Conservation (phyloP, 2,888 invertebrate genomes). For the Agonopterix heracliana region DNA sequence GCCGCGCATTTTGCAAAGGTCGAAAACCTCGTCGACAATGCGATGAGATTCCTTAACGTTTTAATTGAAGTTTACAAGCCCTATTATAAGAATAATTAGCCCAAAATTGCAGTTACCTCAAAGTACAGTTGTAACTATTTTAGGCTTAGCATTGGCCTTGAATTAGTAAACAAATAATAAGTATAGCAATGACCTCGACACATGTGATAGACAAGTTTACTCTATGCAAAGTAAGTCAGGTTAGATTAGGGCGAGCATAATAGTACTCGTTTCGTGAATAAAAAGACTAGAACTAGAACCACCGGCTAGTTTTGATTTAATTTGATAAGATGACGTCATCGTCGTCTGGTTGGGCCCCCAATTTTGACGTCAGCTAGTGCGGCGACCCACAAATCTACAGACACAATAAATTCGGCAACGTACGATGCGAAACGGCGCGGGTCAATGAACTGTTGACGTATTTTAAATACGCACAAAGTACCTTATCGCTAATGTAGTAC, state of each 20-base stretch:
- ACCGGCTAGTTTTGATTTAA: conserved; percentile 45
- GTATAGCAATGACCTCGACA: conserved; percentile 70
- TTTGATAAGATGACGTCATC: conserved; percentile 63
- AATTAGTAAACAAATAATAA: conserved; percentile 61
- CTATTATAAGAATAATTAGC: conserved; percentile 7
- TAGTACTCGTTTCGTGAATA: conserved; percentile 59
- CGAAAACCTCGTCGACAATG: conserved; percentile 54
- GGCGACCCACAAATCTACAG: conserved; percentile 75
- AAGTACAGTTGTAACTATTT: not conserved
- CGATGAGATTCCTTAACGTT: conserved; percentile 40
- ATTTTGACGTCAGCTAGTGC: conserved; percentile 63
- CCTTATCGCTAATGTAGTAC: conserved; percentile 71
- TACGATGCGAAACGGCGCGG: conserved; percentile 61
- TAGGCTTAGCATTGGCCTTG: conserved; percentile 46
- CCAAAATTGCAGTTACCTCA: not conserved
- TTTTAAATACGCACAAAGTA: conserved; percentile 71
- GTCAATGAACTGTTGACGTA: conserved; percentile 73
- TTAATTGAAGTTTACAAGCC: conserved; percentile 35
- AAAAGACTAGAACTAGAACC: conserved; percentile 58
- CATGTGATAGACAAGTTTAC: conserved; percentile 51
- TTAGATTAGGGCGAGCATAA: conserved; percentile 68
- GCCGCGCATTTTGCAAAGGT: conserved; percentile 44
- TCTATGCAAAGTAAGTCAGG: conserved; percentile 52
- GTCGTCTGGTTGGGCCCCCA: conserved; percentile 31
- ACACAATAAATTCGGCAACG: conserved; percentile 72